Evolutionary conservation across 2,888 invertebrate species (phyloP), one percentile per base, ranked within the genome.

Genomic region (Linnaemya vulpina): DNA sequence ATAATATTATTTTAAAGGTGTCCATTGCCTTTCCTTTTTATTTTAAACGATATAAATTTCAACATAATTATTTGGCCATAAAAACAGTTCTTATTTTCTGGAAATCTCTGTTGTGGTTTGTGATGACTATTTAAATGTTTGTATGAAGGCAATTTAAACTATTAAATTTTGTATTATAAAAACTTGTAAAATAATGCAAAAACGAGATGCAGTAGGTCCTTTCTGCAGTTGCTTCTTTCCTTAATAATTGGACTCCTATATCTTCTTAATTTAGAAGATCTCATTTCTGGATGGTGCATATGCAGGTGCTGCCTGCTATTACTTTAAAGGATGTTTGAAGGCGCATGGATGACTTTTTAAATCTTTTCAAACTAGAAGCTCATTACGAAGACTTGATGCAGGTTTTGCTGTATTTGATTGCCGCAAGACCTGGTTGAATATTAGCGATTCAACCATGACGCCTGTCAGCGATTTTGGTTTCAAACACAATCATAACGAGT

Each of bases 31-130:
- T 22, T 55, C 11, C 10, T 22, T 60, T 38, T 60, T 51, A 2
- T 25, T 8, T 43, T n/a, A 10, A 30, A 43, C n/a, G 20, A 62
- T 46, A 67, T 67, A 55, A 70, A 77, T 60, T 62, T 40, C 10
- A 60, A 40, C 15, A 38, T 60, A 77, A 60, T 70, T 78, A 70
- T 62, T 60, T 17, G 17, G 9, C 49, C 7, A 77, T 60, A 68
- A 68, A 67, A 68, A 67, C n/a, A 38, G 1, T 3, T 9, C 35
- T 76, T 20, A 13, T 46, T 76, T 20, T 46, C 25, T 46, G 3
- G n/a, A 38, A 9, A 60, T 62, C 20, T 38, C 40, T 10, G 40
- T 49, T 43, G 25, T 55, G 7, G 22, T 25, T 30, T 30, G 25
- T 1, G 58, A 58, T 49, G 43, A 25, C 8, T 17, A n/a, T 38